phyloP scores from a whole-genome alignment of 2,113 vertebrate genomes.

The Ceyx cyanopectus region DNA sequence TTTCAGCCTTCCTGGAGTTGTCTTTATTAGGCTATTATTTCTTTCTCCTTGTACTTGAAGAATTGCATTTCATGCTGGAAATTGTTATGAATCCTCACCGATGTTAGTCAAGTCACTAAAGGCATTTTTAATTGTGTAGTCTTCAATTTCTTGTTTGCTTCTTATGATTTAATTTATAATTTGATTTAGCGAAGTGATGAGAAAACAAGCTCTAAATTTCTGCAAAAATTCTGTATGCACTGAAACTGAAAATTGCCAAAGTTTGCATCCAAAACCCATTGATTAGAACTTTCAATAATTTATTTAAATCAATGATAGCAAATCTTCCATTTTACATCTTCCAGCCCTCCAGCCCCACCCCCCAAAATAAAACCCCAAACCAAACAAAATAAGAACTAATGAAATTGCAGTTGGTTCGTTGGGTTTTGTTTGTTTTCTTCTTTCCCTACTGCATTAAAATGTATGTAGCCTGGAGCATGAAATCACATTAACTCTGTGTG shows the following conservation, averaged over 20 bases:
- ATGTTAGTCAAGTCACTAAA: background rate
- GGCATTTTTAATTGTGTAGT: background rate
- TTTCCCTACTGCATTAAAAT: constrained; percentile 6
- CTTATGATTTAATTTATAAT: background rate
- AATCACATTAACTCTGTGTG: background rate
- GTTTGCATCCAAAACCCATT: background rate
- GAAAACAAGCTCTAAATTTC: background rate
- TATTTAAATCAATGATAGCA: background rate
- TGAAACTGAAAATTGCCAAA: background rate
- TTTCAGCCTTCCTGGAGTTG: background rate
- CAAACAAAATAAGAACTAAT: too few relatives aligned
- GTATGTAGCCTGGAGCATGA: background rate
- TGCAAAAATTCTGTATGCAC: background rate
- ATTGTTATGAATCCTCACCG: background rate
- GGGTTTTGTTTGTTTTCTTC: background rate
- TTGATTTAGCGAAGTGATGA: background rate
- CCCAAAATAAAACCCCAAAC: background rate
- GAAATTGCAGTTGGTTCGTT: background rate
- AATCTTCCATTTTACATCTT: background rate
- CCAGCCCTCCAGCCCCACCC: accelerated
- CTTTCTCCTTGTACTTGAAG: background rate
- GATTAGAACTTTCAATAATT: background rate
- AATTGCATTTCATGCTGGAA: background rate
- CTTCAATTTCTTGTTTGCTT: background rate
- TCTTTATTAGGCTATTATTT: background rate